phyloP scores from a whole-genome alignment of 2,113 vertebrate species.

The Lathamus discolor region DNA sequence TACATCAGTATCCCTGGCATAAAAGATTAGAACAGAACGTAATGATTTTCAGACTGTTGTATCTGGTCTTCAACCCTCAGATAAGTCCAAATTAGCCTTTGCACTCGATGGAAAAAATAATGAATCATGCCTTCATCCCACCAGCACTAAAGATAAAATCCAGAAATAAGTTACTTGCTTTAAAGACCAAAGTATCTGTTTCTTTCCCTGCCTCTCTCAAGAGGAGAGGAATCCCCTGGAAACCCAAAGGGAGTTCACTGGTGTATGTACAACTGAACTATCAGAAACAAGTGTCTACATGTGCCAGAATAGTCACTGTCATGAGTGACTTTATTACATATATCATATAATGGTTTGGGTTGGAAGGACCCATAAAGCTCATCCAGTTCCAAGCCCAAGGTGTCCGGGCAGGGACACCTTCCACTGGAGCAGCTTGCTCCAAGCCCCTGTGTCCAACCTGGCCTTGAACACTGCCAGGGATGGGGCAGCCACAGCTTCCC shows the following conservation, averaged over 20 bases:
- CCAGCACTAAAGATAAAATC: background rate
- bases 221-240: background rate
- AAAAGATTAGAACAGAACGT: background rate
- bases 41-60: background rate
- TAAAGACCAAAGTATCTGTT: background rate
- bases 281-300: background rate
- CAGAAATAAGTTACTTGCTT: background rate
- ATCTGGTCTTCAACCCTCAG: background rate
- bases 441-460: too few species aligned
- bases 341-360: background rate
- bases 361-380: background rate
- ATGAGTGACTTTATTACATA: background rate
- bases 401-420: background rate
- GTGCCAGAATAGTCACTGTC: background rate
- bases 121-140: background rate
- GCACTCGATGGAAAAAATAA: background rate
- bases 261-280: background rate
- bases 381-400: fast-evolving
- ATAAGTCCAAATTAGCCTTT: background rate
- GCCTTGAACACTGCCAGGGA: too few species aligned
- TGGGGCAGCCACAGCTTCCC: too few species aligned
- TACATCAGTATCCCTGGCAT: background rate
- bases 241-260: background rate
- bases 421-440: background rate
- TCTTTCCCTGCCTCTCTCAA: background rate